phyloP scores from a whole-genome alignment of 2,888 invertebrate genomes.

The Tuta absoluta region DNA sequence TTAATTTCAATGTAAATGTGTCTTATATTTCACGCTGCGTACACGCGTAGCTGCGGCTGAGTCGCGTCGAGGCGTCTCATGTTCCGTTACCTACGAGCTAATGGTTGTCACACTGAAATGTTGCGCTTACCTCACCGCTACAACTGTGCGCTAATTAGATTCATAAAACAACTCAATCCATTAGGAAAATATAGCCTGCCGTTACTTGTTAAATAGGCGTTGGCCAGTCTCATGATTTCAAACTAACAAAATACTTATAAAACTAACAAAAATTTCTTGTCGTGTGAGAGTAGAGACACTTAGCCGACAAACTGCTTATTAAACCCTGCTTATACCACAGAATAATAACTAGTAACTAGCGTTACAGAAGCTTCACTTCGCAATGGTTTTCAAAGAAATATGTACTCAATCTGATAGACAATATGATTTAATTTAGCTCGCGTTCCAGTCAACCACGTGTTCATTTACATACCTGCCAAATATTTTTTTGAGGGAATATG shows the following conservation, averaged over 20 bases:
- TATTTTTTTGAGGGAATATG: too few species aligned
- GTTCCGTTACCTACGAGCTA: not conserved
- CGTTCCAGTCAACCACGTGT: too few species aligned
- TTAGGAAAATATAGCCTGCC: not conserved
- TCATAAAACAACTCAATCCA: not conserved
- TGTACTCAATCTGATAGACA: too few species aligned
- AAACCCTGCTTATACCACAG: too few species aligned
- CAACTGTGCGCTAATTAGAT: not conserved
- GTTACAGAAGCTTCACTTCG: too few species aligned
- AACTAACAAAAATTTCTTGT: too few species aligned
- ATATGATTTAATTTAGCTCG: too few species aligned
- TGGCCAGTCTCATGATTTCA: not conserved
- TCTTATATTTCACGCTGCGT: conserved; percentile 3
- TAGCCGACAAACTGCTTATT: too few species aligned
- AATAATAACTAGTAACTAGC: too few species aligned
- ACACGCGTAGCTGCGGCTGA: not conserved
- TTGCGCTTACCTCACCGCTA: conserved; percentile 2
- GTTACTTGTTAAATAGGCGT: not conserved
- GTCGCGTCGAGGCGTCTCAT: not conserved
- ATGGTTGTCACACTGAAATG: not conserved
- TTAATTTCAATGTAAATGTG: not conserved
- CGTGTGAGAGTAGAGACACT: too few species aligned
- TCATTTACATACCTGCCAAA: too few species aligned
- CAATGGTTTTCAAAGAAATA: too few species aligned
- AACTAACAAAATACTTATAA: not conserved